Evolutionary conservation across 2,888 invertebrate genomes (phyloP).

Genomic region (Nemurella pictetii): DNA sequence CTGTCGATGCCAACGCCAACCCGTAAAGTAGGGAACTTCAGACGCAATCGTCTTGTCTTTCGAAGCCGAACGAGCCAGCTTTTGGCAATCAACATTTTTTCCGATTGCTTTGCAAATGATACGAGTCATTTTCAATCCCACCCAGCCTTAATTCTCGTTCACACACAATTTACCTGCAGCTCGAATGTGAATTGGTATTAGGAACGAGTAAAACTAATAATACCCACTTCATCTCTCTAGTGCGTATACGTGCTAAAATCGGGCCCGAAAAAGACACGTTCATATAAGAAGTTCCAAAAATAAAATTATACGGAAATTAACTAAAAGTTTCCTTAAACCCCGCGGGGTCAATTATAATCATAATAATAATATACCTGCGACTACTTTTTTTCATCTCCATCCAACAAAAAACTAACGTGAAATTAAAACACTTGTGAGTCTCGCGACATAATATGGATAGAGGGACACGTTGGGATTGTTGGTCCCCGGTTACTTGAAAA

Average conservation of each 20-base stretch:
- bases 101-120: no score
- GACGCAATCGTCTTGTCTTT: no score
- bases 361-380: slow-evolving; percentile 12
- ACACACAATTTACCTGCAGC: no score
- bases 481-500: neutral
- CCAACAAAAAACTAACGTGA: slow-evolving; percentile 24
- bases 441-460: slow-evolving; percentile 22
- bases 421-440: slow-evolving; percentile 16
- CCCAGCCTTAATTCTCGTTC: no score
- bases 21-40: no score
- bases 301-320: slow-evolving; percentile 16
- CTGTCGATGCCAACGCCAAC: no score
- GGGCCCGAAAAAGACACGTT: neutral
- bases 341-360: slow-evolving; percentile 25
- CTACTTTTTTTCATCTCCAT: slow-evolving; percentile 25
- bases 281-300: slow-evolving; percentile 25
- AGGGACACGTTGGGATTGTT: neutral
- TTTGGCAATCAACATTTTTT: no score
- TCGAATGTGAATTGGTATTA: neutral
- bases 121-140: no score
- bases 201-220: neutral
- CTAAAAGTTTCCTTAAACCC: slow-evolving; percentile 18
- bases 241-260: slow-evolving; percentile 10
- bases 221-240: neutral
- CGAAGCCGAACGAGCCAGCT: no score